Evolutionary conservation across 2,888 invertebrate species (phyloP).

Genomic region (Priapulus caudatus): DNA sequence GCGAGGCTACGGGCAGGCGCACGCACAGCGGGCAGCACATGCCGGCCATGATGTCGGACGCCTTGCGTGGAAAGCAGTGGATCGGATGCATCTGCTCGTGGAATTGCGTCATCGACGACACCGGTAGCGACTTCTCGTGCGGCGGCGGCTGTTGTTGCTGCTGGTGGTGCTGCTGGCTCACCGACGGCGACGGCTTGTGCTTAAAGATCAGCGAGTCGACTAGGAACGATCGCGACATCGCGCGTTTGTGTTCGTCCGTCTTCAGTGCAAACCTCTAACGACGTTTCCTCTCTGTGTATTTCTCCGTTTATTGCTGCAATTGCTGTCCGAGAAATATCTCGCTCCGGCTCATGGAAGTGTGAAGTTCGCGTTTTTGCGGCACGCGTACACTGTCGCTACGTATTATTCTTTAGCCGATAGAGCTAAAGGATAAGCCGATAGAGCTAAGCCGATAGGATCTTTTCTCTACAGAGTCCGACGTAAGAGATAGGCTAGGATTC

Average conservation of each 20-base stretch:
- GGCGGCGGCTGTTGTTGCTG: neutral
- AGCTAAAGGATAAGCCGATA: no score
- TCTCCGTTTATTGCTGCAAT: no score
- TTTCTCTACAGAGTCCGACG: no score
- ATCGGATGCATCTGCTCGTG: neutral
- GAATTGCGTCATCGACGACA: neutral
- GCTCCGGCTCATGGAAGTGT: no score
- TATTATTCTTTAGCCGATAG: no score
- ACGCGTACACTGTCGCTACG: no score
- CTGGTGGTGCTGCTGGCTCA: neutral
- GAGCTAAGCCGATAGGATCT: no score
- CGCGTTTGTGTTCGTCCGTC: neutral
- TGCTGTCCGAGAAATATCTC: no score
- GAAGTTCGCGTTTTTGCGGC: no score
- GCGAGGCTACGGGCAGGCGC: neutral
- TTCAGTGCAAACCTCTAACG: no score
- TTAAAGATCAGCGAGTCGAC: slow-evolving; percentile 1
- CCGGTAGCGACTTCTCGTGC: neutral
- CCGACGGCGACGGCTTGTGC: neutral
- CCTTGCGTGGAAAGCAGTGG: neutral
- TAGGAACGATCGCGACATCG: neutral
- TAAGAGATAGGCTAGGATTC: no score
- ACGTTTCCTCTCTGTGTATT: no score
- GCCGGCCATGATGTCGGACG: neutral
- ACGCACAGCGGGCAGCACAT: slow-evolving; percentile 3